Evolutionary conservation across 2,113 vertebrate species (phyloP), one percentile per base, ranked within the genome.

Genomic region (Danionella cerebrum): DNA sequence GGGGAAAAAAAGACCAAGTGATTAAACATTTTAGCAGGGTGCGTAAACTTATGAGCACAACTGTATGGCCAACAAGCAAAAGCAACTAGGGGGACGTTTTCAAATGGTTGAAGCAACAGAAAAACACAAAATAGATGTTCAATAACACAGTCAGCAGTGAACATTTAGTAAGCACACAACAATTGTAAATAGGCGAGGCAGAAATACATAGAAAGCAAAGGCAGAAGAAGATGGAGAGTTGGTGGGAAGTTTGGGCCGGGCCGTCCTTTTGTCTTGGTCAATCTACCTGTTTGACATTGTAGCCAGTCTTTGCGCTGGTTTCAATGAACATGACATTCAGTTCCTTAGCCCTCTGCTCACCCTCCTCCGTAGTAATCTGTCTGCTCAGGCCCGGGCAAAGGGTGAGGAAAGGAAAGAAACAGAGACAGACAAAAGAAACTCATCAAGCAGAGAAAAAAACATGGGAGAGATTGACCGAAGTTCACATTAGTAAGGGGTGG

Each of bases 311-410:
- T 81, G 93, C 93, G 78, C 93, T 95, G 86, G 93, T 95, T 88
- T 95, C 93, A 83, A 95, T 95, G 82, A 95, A 95, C 93, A 95
- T 95, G 89, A 95, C 93, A 82, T 92, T 95, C 84, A 95, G 90
- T 85, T 95, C 93, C 89, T 93, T 94, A 88, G 93, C 93, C 89
- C 92, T 91, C 85, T 95, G 93, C 76, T 95, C 93, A 29, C 93
- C 93, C 83, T 91, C 93, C 84, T 95, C 93, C 75, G 93, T 95
- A 85, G 92, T 93, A 85, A 95, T 95, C 89, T 95, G 93, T 89
- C 93, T 95, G 89, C 83, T 88, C 76, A n/a, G 74, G 79, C 76
- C 70, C 53, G 78, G 79, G 81, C 76, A 86, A 16, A 70, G 48
- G 69, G 76, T 73, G 62, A 62, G 71, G 29, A 6, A 47, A 64